phyloP scores from a whole-genome alignment of 2,888 invertebrate species.

The Byasa hedistus region DNA sequence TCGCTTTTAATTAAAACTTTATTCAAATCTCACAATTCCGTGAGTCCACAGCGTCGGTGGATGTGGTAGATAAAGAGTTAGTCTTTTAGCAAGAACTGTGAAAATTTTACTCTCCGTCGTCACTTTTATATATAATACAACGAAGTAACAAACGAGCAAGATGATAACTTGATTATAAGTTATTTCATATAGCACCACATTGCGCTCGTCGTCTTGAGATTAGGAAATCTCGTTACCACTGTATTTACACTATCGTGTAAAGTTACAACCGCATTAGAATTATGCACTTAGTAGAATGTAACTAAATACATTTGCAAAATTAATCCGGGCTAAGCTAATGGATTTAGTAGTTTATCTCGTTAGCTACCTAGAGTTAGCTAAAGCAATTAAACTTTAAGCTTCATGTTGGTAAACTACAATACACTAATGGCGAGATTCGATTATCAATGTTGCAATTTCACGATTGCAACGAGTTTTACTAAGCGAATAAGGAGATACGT shows the following conservation, averaged over 20 bases:
- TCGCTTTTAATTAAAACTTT: conserved; percentile 21
- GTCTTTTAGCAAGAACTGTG: not conserved
- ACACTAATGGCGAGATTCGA: conserved; percentile 11
- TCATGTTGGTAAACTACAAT: conserved; percentile 11
- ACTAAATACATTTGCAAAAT: conserved; percentile 4
- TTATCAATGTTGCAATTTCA: conserved; percentile 5
- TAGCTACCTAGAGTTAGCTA: conserved; percentile 8
- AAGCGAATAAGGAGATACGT: too few species aligned
- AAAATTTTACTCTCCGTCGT: not conserved
- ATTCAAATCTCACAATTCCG: conserved; percentile 5
- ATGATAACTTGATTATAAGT: too few species aligned
- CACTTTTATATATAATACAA: too few species aligned
- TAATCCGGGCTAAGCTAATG: conserved; percentile 10
- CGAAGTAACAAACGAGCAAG: too few species aligned
- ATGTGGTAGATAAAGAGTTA: conserved; percentile 7
- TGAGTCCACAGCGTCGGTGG: conserved; percentile 2
- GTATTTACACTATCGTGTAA: not conserved
- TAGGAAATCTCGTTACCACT: not conserved
- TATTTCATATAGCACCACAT: too few species aligned
- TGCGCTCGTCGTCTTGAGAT: too few species aligned
- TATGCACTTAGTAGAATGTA: not conserved
- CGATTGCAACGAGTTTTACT: not conserved
- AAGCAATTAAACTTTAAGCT: conserved; percentile 23
- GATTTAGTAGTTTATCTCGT: conserved; percentile 10
- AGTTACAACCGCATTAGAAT: not conserved